These are phyloP conservation scores for Dichetophora obliterata DNA, from an alignment of 2,888 invertebrate genomes.

Conservation along the genomic window DNA sequence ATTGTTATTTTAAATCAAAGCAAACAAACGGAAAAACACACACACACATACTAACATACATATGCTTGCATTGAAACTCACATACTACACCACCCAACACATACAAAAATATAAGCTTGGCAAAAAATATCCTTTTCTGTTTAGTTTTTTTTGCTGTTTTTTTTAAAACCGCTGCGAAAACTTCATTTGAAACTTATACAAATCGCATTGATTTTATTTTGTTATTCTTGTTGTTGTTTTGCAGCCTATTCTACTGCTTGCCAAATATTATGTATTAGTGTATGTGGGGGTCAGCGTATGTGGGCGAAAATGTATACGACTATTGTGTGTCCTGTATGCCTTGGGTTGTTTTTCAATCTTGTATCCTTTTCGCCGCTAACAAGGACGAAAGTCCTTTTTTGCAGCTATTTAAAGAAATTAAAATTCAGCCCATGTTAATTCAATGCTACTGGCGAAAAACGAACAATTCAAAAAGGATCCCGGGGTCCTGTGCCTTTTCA, in stretches of 20 bases:
- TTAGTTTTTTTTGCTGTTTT: background rate
- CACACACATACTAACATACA: background rate
- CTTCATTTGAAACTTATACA: conserved; percentile 19
- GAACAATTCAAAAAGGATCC: conserved; percentile 3
- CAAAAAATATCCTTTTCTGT: background rate
- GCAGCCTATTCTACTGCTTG: too few relatives aligned
- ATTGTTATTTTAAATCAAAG: conserved; percentile 24
- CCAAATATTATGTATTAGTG: too few relatives aligned
- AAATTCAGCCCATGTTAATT: too few relatives aligned
- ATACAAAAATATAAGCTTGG: too few relatives aligned
- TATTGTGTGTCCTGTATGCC: too few relatives aligned
- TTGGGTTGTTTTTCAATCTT: too few relatives aligned
- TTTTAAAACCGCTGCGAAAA: conserved; percentile 9
- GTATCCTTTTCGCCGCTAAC: too few relatives aligned
- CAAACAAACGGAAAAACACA: conserved; percentile 11
- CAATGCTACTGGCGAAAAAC: conserved; percentile 1
- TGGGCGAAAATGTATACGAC: too few relatives aligned
- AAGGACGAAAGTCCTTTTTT: too few relatives aligned
- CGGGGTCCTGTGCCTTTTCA: background rate
- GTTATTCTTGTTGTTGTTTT: background rate
- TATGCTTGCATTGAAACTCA: background rate
- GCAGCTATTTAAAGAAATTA: too few relatives aligned
- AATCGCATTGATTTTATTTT: conserved; percentile 9
- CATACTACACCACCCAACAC: too few relatives aligned
- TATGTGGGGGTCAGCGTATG: too few relatives aligned